Evolutionary conservation across 2,797 vertebrate species (phyloP).

Genomic region (Coluber constrictor): DNA sequence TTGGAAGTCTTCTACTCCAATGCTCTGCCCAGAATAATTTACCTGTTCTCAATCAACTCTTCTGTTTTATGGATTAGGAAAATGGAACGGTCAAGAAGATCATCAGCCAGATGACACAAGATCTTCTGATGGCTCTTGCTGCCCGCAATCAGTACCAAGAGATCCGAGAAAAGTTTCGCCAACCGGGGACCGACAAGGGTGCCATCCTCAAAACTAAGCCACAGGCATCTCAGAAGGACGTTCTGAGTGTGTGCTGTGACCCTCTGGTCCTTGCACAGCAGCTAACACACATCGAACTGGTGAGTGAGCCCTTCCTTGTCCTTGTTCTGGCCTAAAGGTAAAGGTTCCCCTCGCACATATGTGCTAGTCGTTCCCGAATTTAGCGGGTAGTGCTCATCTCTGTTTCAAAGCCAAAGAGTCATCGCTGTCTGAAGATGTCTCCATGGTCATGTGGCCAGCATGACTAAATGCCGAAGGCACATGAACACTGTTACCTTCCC

Average conservation of each 20-base stretch:
- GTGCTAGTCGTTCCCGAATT: no score
- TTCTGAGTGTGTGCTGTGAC: slow-evolving; percentile 88
- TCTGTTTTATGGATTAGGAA: slow-evolving; percentile 65
- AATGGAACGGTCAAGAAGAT: slow-evolving; percentile 79
- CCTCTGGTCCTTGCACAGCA: slow-evolving; percentile 92
- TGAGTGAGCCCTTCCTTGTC: slow-evolving; percentile 63
- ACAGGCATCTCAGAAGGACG: slow-evolving; percentile 84
- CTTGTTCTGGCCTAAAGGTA: background rate
- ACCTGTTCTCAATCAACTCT: background rate
- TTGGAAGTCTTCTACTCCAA: no score
- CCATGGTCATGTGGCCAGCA: no score
- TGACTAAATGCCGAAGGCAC: no score
- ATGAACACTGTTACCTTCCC: no score
- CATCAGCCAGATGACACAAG: slow-evolving; percentile 78
- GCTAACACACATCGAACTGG: slow-evolving; percentile 95
- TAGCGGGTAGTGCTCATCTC: no score
- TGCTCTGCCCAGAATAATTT: background rate
- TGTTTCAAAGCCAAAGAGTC: no score
- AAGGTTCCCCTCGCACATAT: no score
- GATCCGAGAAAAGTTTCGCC: slow-evolving; percentile 75
- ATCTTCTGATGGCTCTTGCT: slow-evolving; percentile 72
- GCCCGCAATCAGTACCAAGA: slow-evolving; percentile 76
- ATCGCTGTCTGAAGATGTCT: no score
- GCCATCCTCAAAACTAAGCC: slow-evolving; percentile 88
- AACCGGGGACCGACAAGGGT: slow-evolving; percentile 78